phyloP scores from a whole-genome alignment of 35 echinoderm and acorn worm genomes.

The Lytechinus pictus region DNA sequence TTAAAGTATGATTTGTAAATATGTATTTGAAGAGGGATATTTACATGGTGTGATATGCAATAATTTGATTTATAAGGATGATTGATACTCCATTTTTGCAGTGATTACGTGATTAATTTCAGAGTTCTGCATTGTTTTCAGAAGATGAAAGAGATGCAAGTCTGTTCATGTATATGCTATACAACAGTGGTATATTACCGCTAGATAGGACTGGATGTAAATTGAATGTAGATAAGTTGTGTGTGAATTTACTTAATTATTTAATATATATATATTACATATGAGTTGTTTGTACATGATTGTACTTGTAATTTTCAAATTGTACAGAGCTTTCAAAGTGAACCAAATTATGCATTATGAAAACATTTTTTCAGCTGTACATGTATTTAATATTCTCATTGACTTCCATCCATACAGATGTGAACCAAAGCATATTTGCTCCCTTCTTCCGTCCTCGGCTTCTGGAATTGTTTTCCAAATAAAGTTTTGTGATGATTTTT shows the following conservation, averaged over 20 bases:
- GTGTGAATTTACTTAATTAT: neutral
- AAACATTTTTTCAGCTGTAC: neutral
- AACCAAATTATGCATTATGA: neutral
- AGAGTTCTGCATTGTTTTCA: no score
- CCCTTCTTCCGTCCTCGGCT: neutral
- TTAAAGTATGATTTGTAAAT: neutral
- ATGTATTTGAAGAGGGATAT: neutral
- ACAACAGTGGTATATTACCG: no score
- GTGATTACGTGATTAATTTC: neutral
- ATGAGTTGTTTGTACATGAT: neutral
- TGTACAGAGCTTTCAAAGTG: neutral
- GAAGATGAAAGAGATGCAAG: no score
- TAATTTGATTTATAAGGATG: neutral
- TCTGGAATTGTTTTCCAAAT: neutral
- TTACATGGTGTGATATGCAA: neutral
- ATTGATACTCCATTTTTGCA: neutral
- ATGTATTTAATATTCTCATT: neutral
- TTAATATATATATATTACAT: neutral
- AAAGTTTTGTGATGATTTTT: neutral
- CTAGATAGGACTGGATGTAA: neutral
- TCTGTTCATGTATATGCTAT: no score
- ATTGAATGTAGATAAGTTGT: neutral
- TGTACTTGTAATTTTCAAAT: neutral
- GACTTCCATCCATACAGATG: neutral
- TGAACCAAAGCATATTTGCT: neutral